These are phyloP conservation scores for Diarsia brunnea DNA, from an alignment of 2,888 invertebrate genomes.

Conservation along the genomic window DNA sequence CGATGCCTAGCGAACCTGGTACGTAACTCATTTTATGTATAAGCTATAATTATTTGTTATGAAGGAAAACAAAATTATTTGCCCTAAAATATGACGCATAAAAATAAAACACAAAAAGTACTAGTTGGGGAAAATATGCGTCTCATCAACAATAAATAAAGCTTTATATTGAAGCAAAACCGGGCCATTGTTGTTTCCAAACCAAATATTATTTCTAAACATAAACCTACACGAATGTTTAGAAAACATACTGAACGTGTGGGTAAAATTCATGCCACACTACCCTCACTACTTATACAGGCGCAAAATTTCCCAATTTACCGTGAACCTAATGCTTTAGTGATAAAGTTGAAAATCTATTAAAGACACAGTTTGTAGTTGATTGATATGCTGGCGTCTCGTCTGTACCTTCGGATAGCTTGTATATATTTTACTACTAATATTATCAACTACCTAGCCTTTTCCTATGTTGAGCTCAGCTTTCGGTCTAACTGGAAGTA, in stretches of 20 bases:
- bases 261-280: neutral
- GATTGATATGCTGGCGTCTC: too few relatives aligned
- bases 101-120: too few relatives aligned
- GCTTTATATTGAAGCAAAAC: too few relatives aligned
- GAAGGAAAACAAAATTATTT: neutral
- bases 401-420: too few relatives aligned
- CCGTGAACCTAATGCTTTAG: too few relatives aligned
- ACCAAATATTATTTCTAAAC: neutral
- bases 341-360: too few relatives aligned
- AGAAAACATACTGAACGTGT: too few relatives aligned
- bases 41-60: neutral
- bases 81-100: neutral
- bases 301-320: too few relatives aligned
- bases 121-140: neutral
- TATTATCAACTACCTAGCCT: neutral
- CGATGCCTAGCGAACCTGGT: constrained; percentile 42
- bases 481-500: neutral
- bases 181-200: neutral
- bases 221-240: too few relatives aligned
- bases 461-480: neutral
- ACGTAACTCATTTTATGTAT: constrained; percentile 15
- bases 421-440: too few relatives aligned
- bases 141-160: neutral
- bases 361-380: too few relatives aligned
- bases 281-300: too few relatives aligned